Evolutionary conservation across 2,888 invertebrate genomes (phyloP), one percentile per base, ranked within the genome.

Genomic region (Parnassius glacialis): DNA sequence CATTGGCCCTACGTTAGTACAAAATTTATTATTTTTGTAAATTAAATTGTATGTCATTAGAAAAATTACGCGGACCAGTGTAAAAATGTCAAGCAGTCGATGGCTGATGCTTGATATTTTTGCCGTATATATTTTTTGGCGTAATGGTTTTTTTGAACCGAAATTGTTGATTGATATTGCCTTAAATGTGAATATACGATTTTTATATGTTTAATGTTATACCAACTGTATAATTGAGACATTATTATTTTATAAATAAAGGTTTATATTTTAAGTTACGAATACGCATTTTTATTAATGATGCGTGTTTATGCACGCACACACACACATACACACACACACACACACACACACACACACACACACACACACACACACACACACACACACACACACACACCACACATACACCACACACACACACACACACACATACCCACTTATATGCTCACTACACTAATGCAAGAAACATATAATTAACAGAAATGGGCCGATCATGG

Each of bases 71-170:
- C 41, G 69, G 70, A 69, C 64, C 48, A 56, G 41, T 16, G 71
- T 81, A 88, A 90, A 90, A 90, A 89, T 90, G 83, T 90, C 86
- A 84, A 81, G 79, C 79, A 74, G 69, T 76, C 76, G 72, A 90
- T 90, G 90, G 90, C 90, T 90, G 90, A 86, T 82, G 81, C 78
- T 84, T 84, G 90, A 90, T 80, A 87, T 90, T 90, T 90, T 90
- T 90, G 84, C 72, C 73, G 58, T 16, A 62, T 16, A 62, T 50
- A 54, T 52, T 62, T 64, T 66, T 62, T 53, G 65, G 71, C 76
- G 75, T 34, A 34, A 34, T 70, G 10, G 20, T 43, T 55, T 16
- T 11, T 44, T 62, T 55, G 12, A 45, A 45, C 9, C 55, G 59
- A 44, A 44, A 13, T 44, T 52, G n/a, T 48, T 52, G n/a, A 48